These are phyloP conservation scores for Corvus cornix DNA, from an alignment of 2,113 vertebrate species.

Conservation along the genomic window DNA sequence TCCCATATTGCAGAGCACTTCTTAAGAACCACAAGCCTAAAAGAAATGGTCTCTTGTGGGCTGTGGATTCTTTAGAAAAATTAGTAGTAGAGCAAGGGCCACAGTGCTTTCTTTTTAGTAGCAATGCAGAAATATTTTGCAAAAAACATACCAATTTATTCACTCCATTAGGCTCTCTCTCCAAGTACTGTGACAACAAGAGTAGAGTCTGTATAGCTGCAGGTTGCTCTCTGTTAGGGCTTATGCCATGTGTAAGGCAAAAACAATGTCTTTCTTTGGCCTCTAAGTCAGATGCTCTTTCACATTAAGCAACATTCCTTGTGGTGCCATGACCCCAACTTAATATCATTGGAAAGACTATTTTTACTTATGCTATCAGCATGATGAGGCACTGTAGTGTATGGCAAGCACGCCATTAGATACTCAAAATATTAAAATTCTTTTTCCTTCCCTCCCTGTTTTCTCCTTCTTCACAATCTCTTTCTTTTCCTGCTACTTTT, in stretches of 20 bases:
- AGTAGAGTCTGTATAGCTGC: neutral
- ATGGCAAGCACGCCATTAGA: neutral
- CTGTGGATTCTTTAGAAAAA: neutral
- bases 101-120: neutral
- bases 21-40: neutral
- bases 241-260: neutral
- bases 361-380: neutral
- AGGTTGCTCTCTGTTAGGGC: neutral
- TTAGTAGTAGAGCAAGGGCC: neutral
- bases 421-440: neutral
- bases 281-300: neutral
- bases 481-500: neutral
- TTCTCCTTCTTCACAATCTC: neutral
- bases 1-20: neutral
- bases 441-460: neutral
- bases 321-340: neutral
- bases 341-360: neutral
- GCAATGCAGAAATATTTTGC: neutral
- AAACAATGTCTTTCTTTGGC: neutral
- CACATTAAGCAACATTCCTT: neutral
- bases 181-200: neutral
- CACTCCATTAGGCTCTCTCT: neutral
- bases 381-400: neutral
- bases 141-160: neutral
- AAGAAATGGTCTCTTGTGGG: neutral